These are phyloP conservation scores for Solea solea DNA, from an alignment of 2,113 vertebrate species.

Conservation along the genomic window DNA sequence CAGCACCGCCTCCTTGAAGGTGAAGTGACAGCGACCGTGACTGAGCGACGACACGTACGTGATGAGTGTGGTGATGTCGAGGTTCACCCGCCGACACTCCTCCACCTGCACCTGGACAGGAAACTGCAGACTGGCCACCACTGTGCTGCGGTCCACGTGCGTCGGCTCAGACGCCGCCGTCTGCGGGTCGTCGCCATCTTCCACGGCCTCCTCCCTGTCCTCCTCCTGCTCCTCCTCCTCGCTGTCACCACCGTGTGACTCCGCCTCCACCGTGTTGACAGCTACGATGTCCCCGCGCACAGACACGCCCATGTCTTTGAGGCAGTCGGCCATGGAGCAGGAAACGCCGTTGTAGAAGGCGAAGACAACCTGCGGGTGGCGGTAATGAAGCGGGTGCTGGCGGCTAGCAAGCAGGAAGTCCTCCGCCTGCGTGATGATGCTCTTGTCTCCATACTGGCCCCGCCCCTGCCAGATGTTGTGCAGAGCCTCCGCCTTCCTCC, in stretches of 20 bases:
- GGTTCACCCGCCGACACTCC: constrained; percentile 88
- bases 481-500: constrained; percentile 94
- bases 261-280: constrained; percentile 78
- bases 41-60: constrained; percentile 93
- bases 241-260: constrained; percentile 54
- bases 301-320: constrained; percentile 90
- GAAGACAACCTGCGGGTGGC: constrained; percentile 91
- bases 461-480: constrained; percentile 97
- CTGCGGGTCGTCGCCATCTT: background rate
- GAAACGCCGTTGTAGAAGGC: constrained; percentile 96
- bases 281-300: constrained; percentile 93
- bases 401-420: constrained; percentile 90
- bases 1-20: constrained; percentile 93
- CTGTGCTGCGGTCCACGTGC: constrained; percentile 85
- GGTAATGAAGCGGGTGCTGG: constrained; percentile 93
- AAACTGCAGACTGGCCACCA: constrained; percentile 89
- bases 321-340: constrained; percentile 89
- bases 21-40: constrained; percentile 89
- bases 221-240: constrained; percentile 36
- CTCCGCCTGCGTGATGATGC: constrained; percentile 89
- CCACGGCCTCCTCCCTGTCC: constrained; percentile 3
- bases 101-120: constrained; percentile 88
- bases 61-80: constrained; percentile 97
- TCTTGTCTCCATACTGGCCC: constrained; percentile 96
- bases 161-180: constrained; percentile 79